These are phyloP conservation scores for Anguilla anguilla DNA, from an alignment of 2,797 vertebrate species.

Conservation along the genomic window DNA sequence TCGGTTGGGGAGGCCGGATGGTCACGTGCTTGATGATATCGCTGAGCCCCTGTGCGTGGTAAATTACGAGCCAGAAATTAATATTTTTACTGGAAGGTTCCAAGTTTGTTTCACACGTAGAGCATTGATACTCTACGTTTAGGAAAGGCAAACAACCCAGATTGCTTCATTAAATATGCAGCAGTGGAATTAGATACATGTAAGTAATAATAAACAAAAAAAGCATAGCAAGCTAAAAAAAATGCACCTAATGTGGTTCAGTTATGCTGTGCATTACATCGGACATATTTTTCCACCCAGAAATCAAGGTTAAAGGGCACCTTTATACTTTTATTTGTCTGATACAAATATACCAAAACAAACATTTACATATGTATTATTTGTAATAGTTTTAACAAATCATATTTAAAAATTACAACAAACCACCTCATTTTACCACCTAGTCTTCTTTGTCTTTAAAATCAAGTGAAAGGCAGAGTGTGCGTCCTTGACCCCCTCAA, in stretches of 20 bases:
- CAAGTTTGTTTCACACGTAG: neutral
- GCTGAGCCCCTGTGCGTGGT: neutral
- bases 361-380: conserved; percentile 20
- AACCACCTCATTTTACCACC: conserved; percentile 15
- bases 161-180: conserved; percentile 6
- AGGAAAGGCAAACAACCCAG: neutral
- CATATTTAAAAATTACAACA: conserved; percentile 13
- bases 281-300: neutral
- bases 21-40: neutral
- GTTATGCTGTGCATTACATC: neutral
- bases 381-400: conserved; percentile 22
- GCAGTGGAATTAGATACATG: neutral
- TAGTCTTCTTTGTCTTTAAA: neutral
- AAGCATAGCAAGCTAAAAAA: neutral
- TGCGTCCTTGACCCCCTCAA: neutral
- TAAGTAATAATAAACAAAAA: neutral
- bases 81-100: neutral
- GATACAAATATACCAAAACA: conserved; percentile 24
- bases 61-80: neutral
- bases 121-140: neutral
- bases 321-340: conserved; percentile 14
- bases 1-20: neutral
- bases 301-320: conserved; percentile 20
- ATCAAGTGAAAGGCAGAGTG: neutral
- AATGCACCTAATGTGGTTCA: neutral